Evolutionary conservation across 2,113 vertebrate species (phyloP).

Genomic region (Eulacestoma nigropectus): DNA sequence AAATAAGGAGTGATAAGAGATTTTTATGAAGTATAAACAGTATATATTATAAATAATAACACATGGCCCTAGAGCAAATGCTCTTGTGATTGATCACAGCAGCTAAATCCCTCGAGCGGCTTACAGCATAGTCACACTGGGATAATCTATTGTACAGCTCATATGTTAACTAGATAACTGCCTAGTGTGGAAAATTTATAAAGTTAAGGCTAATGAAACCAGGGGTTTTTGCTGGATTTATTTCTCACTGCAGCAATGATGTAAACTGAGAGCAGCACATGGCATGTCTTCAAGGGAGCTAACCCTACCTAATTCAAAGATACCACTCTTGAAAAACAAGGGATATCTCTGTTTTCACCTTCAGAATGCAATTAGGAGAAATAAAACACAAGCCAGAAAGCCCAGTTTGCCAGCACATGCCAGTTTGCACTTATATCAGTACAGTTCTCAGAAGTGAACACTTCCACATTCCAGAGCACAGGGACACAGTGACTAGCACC

Average conservation of each 20-base stretch:
- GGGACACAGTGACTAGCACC: not conserved
- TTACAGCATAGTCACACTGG: conserved; percentile 8
- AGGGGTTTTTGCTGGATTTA: not conserved
- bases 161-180: conserved; percentile 40
- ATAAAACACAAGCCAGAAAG: conserved; percentile 22
- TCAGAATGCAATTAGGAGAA: conserved; percentile 20
- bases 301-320: not conserved
- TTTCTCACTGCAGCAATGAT: conserved; percentile 17
- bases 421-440: not conserved
- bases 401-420: not conserved
- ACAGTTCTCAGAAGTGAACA: not conserved
- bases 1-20: conserved; percentile 34
- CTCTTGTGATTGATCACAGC: conserved; percentile 45
- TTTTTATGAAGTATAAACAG: conserved; percentile 52
- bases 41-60: conserved; percentile 49
- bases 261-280: not conserved
- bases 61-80: conserved; percentile 25
- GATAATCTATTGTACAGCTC: not conserved
- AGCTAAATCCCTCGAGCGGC: not conserved
- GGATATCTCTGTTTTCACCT: conserved; percentile 30
- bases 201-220: conserved; percentile 16
- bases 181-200: conserved; percentile 17
- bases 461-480: not conserved
- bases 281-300: not conserved
- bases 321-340: not conserved